A percentile compares a stretch with the other conserved stretches of the same genome.
phyloP scores from a whole-genome alignment of 2,113 vertebrate genomes.

The Oenanthe oenanthe region DNA sequence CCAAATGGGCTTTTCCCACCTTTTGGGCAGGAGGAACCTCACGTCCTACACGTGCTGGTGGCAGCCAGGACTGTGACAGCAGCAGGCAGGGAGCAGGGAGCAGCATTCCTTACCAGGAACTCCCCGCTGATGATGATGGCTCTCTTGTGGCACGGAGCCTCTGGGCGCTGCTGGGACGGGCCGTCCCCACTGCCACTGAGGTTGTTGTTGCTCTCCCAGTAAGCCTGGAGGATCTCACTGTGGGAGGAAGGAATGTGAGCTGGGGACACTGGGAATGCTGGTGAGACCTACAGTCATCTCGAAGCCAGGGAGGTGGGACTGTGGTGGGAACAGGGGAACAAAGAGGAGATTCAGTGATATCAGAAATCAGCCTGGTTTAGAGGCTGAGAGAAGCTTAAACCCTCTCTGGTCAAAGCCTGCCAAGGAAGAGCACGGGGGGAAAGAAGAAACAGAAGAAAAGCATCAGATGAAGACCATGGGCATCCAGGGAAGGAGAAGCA shows the following conservation, averaged over 20 bases:
- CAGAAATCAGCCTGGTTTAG: background rate
- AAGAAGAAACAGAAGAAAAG: background rate
- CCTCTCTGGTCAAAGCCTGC: background rate
- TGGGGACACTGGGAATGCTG: background rate
- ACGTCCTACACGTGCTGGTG: accelerated
- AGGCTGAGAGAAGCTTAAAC: background rate
- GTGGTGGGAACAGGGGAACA: background rate
- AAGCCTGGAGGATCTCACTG: conserved; percentile 82
- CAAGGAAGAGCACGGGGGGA: background rate
- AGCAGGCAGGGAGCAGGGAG: background rate
- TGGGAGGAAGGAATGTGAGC: background rate
- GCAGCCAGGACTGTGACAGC: background rate
- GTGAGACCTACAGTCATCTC: background rate
- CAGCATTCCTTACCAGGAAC: conserved; percentile 83
- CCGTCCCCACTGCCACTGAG: background rate
- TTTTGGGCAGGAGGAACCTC: background rate
- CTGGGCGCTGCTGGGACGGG: background rate
- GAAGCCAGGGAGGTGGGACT: background rate
- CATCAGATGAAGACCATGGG: background rate
- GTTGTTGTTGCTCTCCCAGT: conserved; percentile 64
- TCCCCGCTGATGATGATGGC: conserved; percentile 86
- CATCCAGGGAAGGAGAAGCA: background rate
- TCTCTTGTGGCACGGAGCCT: background rate
- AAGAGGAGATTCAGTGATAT: background rate
- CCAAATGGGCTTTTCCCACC: background rate